Conservation (phyloP, 2,113 vertebrate species). For the Nanorana parkeri region DNA sequence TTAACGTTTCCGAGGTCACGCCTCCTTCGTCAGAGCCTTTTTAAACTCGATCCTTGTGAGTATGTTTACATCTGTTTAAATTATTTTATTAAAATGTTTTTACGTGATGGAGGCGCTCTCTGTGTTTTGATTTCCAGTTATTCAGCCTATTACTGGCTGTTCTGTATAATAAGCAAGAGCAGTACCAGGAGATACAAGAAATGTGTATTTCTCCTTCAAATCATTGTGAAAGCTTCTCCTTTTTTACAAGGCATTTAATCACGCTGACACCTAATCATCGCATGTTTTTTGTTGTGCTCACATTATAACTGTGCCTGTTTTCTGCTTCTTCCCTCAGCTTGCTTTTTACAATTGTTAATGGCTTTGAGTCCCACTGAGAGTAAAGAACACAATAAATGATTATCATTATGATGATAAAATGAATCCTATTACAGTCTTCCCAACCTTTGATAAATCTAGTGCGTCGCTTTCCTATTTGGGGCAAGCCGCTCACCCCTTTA, state of each 20-base stretch:
- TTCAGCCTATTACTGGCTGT: neutral
- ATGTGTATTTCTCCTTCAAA: neutral
- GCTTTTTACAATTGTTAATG: conserved; percentile 5
- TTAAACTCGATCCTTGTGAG: too few species aligned
- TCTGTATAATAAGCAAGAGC: too few species aligned
- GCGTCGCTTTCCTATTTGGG: conserved; percentile 10
- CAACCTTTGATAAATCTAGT: conserved; percentile 15
- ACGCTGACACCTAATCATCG: neutral
- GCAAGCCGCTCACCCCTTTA: neutral
- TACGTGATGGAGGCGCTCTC: too few species aligned
- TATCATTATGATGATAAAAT: conserved; percentile 25
- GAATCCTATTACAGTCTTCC: neutral
- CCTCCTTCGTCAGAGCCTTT: too few species aligned
- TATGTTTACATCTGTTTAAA: too few species aligned
- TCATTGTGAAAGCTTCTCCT: neutral
- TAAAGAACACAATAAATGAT: conserved; percentile 19
- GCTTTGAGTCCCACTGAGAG: conserved; percentile 18
- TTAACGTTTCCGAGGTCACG: too few species aligned
- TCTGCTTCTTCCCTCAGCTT: neutral
- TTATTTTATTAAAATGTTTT: too few species aligned
- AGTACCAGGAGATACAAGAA: neutral
- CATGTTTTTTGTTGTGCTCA: conserved; percentile 1
- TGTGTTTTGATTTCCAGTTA: too few species aligned
- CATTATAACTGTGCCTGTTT: conserved; percentile 4
- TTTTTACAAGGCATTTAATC: neutral